phyloP scores from a whole-genome alignment of 2,113 vertebrate species.

The Apistogramma diplotaenia region DNA sequence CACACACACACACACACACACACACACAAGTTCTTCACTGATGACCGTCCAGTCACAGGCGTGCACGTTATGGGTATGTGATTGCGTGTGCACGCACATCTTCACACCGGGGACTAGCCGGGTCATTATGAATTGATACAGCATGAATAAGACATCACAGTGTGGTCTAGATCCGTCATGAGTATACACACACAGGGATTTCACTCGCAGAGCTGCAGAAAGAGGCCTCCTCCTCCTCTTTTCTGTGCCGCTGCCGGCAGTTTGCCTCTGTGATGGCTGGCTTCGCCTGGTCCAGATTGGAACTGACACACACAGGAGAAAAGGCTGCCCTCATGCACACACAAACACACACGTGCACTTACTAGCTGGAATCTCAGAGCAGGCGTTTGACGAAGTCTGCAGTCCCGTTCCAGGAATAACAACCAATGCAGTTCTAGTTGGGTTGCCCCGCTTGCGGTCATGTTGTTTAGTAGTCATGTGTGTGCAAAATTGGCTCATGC shows the following conservation, averaged over 20 bases:
- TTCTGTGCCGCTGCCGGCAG: conserved; percentile 47
- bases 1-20: background rate
- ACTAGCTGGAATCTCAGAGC: conserved; percentile 41
- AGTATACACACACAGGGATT: conserved; percentile 70
- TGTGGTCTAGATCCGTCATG: conserved; percentile 73
- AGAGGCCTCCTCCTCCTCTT: conserved; percentile 21
- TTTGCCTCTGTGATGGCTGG: conserved; percentile 57
- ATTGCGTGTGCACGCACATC: conserved; percentile 8
- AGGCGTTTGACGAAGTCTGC: conserved; percentile 64
- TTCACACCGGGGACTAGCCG: conserved; percentile 49
- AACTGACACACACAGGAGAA: conserved; percentile 64
- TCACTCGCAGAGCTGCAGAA: conserved; percentile 52
- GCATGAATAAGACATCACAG: conserved; percentile 77
- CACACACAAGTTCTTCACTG: background rate
- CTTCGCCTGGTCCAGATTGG: conserved; percentile 60
- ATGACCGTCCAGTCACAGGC: conserved; percentile 41
- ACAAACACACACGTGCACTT: background rate
- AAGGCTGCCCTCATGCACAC: conserved; percentile 43
- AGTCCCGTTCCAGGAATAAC: conserved; percentile 69
- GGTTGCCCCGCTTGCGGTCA: conserved; percentile 34
- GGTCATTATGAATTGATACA: conserved; percentile 78
- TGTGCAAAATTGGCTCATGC: conserved; percentile 11
- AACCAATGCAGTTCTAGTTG: conserved; percentile 45
- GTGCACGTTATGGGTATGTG: background rate
- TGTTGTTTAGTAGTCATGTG: conserved; percentile 12